These are phyloP conservation scores for Setophaga coronata DNA, from an alignment of 2,113 vertebrate species.

Conservation along the genomic window DNA sequence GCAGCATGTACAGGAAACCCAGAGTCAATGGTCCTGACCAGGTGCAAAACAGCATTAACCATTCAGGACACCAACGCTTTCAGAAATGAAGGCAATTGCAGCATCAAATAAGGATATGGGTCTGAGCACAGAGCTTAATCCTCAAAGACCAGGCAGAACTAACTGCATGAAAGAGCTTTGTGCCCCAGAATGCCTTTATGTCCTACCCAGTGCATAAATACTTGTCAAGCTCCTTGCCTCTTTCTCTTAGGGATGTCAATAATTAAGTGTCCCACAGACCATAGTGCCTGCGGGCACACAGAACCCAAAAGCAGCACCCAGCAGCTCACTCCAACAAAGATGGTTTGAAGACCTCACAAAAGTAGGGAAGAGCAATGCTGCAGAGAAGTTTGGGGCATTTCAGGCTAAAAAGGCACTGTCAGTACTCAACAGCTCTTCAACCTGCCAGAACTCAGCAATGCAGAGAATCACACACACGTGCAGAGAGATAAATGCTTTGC, in stretches of 20 bases:
- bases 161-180: not conserved
- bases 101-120: not conserved
- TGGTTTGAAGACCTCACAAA: not conserved
- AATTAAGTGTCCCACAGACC: not conserved
- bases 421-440: not conserved
- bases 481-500: not conserved
- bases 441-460: accelerated
- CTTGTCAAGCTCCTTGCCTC: not conserved
- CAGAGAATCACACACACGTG: accelerated
- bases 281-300: accelerated
- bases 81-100: not conserved
- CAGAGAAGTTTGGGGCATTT: not conserved
- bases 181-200: not conserved
- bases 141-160: not conserved
- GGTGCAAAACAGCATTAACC: not conserved
- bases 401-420: not conserved
- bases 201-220: not conserved
- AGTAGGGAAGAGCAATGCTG: not conserved
- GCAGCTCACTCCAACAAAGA: not conserved
- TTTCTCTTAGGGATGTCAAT: not conserved
- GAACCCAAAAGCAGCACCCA: not conserved
- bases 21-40: accelerated
- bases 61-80: not conserved
- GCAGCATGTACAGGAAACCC: not conserved
- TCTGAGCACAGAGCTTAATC: not conserved